Evolutionary conservation across 2,888 invertebrate species (phyloP), one percentile per base, ranked within the genome.

Genomic region (Boloria selene): DNA sequence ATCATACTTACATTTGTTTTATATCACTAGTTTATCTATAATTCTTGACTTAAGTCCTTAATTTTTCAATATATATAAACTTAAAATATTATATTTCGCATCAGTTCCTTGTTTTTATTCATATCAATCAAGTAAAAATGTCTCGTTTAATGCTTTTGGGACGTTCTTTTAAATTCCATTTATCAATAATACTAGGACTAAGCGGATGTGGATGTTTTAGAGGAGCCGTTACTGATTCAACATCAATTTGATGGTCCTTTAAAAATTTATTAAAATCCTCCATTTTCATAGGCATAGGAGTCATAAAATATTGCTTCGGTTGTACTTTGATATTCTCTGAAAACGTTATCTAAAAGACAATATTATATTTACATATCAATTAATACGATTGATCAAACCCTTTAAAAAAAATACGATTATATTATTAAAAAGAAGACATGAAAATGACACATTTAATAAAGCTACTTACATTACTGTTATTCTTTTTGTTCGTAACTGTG

Each of bases 211-310:
- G 31, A 52, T 67, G 58, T n/a, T 16, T 52, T 4, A 80, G 63
- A 1, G 87, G 83, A 0, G 79, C 69, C 0, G 84, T 88, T 0
- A 89, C 80, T 0, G 80, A 79, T 4, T 77, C 73, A 0, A 88
- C 83, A 38, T 86, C 88, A 31, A 89, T 68, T 0, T 77, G 31
- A 45, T 86, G 73, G 0, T 82, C 80, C 70, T 79, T 85, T 0
- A 89, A 76, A 69, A 89, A 89, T 3, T 75, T 79, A 1, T 86
- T 71, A 59, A 89, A 88, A 0, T 84, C 83, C 0, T 72, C 51
- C 3, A 70, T 72, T 10, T 70, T 74, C 89, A 88, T 89, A 13
- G 89, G 88, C 4, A 88, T 47, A 0, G 86, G 87, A 0, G 86
- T 87, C n/a, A 77, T 74, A 63, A 78, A 88, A 61, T 81, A 80